phyloP scores from a whole-genome alignment of 2,888 invertebrate genomes.

The Mongoloraphidia duomilia region DNA sequence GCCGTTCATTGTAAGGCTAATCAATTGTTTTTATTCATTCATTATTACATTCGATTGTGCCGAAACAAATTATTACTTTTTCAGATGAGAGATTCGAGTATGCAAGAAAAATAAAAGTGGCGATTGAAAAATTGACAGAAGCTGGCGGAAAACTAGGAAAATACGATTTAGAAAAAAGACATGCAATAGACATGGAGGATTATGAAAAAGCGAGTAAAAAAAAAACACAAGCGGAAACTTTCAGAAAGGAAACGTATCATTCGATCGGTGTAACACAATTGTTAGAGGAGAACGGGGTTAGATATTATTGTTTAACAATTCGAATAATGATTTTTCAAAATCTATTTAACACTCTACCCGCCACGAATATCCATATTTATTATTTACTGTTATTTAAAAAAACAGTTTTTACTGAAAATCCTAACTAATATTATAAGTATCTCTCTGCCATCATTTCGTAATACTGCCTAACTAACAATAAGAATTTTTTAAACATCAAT shows the following conservation, averaged over 20 bases:
- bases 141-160: constrained; percentile 84
- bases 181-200: constrained; percentile 84
- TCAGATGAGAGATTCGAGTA: constrained; percentile 85
- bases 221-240: constrained; percentile 79
- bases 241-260: constrained; percentile 58
- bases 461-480: no score
- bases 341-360: no score
- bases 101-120: constrained; percentile 77
- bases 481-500: no score
- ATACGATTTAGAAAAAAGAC: constrained; percentile 79
- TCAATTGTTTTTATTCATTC: not conserved
- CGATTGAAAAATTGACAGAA: constrained; percentile 66
- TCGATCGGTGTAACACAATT: constrained; percentile 61
- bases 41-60: not conserved
- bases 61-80: constrained; percentile 9
- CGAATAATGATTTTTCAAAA: no score
- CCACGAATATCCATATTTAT: not conserved
- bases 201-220: constrained; percentile 82
- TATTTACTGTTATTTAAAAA: not conserved
- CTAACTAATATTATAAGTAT: no score
- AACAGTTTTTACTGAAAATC: not conserved
- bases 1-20: not conserved
- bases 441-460: no score
- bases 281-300: constrained; percentile 63
- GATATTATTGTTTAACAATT: constrained; percentile 14